Conservation (phyloP, 2,113 vertebrate species). For the Acanthochromis polyacanthus region DNA sequence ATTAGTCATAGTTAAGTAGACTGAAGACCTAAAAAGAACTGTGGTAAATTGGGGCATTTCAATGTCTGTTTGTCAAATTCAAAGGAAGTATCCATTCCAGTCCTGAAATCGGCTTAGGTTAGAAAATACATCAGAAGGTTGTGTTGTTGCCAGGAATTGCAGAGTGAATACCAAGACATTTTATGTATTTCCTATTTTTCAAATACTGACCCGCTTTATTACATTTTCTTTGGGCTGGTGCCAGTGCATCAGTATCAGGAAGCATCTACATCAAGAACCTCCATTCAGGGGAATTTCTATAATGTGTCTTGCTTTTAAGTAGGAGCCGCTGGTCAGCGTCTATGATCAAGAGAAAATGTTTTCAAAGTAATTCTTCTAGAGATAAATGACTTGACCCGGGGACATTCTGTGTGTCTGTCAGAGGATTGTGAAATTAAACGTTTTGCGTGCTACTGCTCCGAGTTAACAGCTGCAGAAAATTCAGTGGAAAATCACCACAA, state of each 20-base stretch:
- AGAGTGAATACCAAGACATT: slow-evolving; percentile 22
- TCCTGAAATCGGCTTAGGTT: slow-evolving; percentile 31
- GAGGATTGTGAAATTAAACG: background rate
- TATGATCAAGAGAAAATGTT: background rate
- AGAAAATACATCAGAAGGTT: slow-evolving; percentile 26
- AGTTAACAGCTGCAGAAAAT: slow-evolving; percentile 3
- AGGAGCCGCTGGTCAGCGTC: slow-evolving; percentile 4
- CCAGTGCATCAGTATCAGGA: slow-evolving; percentile 35
- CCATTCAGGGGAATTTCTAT: slow-evolving; percentile 17
- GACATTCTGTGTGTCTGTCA: background rate
- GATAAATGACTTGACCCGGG: background rate
- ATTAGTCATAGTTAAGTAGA: slow-evolving; percentile 38
- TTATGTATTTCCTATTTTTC: slow-evolving; percentile 63
- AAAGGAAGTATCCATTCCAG: slow-evolving; percentile 18
- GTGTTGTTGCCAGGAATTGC: slow-evolving; percentile 34
- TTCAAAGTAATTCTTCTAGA: background rate
- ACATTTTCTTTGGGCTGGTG: slow-evolving; percentile 56
- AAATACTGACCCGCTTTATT: slow-evolving; percentile 36
- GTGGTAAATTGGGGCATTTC: slow-evolving; percentile 33
- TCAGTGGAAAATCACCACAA: slow-evolving; percentile 2
- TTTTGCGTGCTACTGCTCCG: background rate
- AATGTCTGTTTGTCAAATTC: slow-evolving; percentile 56
- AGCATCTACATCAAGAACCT: slow-evolving; percentile 10
- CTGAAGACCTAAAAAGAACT: slow-evolving; percentile 27
- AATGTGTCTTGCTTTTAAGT: slow-evolving; percentile 6